Conservation (phyloP, 2,888 invertebrate genomes). For the Acrocyrtus sp. region DNA sequence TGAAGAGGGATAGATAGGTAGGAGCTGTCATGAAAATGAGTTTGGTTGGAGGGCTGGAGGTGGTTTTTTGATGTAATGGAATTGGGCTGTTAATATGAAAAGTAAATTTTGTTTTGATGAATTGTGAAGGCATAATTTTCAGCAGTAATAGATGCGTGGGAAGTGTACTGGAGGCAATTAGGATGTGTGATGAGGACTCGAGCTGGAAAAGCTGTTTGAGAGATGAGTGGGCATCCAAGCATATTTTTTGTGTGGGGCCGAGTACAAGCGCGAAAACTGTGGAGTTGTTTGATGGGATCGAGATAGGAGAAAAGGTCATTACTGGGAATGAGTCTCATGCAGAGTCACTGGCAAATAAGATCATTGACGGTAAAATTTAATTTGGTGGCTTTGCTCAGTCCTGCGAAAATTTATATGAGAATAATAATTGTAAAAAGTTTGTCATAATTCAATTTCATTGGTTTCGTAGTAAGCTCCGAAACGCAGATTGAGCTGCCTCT, state of each 20-base stretch:
- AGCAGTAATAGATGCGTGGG: slow-evolving; percentile 54
- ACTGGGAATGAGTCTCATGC: slow-evolving; percentile 48
- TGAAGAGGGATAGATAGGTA: no score
- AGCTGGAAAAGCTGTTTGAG: slow-evolving; percentile 29
- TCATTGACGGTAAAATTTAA: slow-evolving; percentile 49
- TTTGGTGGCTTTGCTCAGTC: no score
- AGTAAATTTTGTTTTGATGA: no score
- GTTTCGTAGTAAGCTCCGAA: slow-evolving; percentile 6
- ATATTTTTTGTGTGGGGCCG: slow-evolving; percentile 53
- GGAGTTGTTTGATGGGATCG: slow-evolving; percentile 7
- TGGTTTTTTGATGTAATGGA: no score
- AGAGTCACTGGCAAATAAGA: slow-evolving; percentile 40
- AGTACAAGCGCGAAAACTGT: slow-evolving; percentile 22
- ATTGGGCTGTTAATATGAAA: no score
- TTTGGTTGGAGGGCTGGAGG: no score
- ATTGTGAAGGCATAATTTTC: slow-evolving; percentile 52
- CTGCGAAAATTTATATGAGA: neutral
- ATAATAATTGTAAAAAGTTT: slow-evolving; percentile 1
- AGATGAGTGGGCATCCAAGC: slow-evolving; percentile 39
- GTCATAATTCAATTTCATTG: slow-evolving; percentile 18
- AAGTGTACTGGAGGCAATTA: slow-evolving; percentile 31
- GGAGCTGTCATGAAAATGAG: no score
- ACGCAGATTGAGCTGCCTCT: slow-evolving; percentile 21
- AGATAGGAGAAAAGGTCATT: slow-evolving; percentile 18
- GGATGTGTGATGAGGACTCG: slow-evolving; percentile 1